Evolutionary conservation across 2,797 vertebrate genomes (phyloP).

Genomic region (Synanceia verrucosa): DNA sequence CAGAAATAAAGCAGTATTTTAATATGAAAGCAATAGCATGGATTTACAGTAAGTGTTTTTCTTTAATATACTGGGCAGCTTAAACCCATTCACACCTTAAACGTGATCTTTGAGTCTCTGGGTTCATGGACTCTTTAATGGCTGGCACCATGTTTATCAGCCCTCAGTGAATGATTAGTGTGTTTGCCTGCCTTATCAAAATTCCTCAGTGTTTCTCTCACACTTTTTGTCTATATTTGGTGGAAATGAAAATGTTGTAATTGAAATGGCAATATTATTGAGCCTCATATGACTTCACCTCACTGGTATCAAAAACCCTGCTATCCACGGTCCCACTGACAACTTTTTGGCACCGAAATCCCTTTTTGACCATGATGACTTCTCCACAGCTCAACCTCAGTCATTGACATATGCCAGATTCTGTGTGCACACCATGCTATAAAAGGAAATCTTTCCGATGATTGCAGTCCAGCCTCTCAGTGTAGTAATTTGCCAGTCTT

Average conservation of each 20-base stretch:
- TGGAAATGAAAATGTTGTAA: constrained; percentile 59
- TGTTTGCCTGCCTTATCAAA: constrained; percentile 51
- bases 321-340: constrained; percentile 52
- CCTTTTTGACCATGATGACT: constrained; percentile 60
- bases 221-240: constrained; percentile 66
- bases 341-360: constrained; percentile 54
- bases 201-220: constrained; percentile 45
- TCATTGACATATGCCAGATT: constrained; percentile 65
- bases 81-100: constrained; percentile 22
- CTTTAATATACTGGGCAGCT: neutral
- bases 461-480: constrained; percentile 36
- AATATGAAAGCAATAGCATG: neutral
- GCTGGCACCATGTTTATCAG: constrained; percentile 46
- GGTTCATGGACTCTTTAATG: neutral
- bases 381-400: constrained; percentile 53
- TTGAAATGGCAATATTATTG: constrained; percentile 58
- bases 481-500: constrained; percentile 42
- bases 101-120: neutral
- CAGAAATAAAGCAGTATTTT: neutral
- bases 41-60: neutral
- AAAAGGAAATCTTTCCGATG: constrained; percentile 68
- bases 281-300: constrained; percentile 60
- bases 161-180: constrained; percentile 30
- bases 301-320: constrained; percentile 56
- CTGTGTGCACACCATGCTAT: constrained; percentile 59